A percentile compares a stretch with the other conserved stretches of the same genome.
Conservation (phyloP, 2,888 invertebrate genomes). For the Pantelozetes paolii region DNA sequence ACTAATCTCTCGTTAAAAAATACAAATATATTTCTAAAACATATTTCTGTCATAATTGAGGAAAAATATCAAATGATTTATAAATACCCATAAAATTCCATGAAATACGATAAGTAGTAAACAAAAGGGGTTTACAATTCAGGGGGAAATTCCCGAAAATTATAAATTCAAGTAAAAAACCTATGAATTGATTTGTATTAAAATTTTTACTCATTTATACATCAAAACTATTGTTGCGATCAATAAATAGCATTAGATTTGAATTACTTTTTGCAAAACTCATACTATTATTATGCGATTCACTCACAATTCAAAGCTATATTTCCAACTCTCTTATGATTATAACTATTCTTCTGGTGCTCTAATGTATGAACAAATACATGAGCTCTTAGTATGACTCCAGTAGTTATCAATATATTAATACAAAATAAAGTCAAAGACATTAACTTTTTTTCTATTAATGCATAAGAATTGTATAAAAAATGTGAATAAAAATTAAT, state of each 20-base stretch:
- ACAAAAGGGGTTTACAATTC: not conserved
- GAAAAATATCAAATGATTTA: not conserved
- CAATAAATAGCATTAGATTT: not conserved
- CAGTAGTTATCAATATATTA: not conserved
- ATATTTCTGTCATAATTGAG: too few species aligned
- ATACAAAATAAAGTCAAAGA: conserved; percentile 7
- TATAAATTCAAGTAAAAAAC: not conserved
- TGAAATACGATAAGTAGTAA: not conserved
- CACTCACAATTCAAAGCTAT: not conserved
- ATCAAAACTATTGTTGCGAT: not conserved
- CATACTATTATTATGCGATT: conserved; percentile 9
- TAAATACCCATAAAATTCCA: not conserved
- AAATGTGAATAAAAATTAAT: not conserved
- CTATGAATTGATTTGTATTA: conserved; percentile 6
- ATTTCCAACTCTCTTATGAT: too few species aligned
- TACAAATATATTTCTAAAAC: too few species aligned
- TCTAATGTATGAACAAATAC: not conserved
- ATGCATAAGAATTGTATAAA: not conserved
- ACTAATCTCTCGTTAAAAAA: too few species aligned
- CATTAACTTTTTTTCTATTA: not conserved
- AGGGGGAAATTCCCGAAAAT: not conserved
- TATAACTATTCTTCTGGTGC: not conserved
- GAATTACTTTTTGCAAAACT: not conserved
- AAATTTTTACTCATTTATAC: not conserved
- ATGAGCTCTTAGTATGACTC: not conserved